Conservation (phyloP, 2,797 vertebrate species). For the Eurystomus glaucurus region DNA sequence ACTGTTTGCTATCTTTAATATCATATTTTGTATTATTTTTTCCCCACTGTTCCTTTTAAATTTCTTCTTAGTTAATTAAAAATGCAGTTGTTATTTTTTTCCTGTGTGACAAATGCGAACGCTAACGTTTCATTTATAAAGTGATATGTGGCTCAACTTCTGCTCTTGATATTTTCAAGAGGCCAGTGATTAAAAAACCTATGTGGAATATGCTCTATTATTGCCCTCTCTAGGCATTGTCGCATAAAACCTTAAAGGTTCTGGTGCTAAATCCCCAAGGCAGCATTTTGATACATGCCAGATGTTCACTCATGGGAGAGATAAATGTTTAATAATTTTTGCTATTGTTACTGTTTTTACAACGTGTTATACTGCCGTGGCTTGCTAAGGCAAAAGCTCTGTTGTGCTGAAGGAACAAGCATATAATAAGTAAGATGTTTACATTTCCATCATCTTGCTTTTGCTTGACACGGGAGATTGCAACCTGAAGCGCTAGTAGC, state of each 20-base stretch:
- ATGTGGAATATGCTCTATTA: conserved; percentile 82
- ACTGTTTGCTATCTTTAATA: background rate
- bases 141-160: conserved; percentile 40
- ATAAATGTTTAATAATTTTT: conserved; percentile 92
- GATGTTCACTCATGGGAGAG: conserved; percentile 88
- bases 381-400: conserved; percentile 32
- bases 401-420: conserved; percentile 51
- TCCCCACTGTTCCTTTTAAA: background rate
- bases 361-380: conserved; percentile 18
- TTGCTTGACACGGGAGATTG: conserved; percentile 30
- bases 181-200: conserved; percentile 81
- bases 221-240: conserved; percentile 86
- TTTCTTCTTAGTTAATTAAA: conserved; percentile 42
- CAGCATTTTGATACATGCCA: conserved; percentile 85
- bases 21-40: background rate
- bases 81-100: conserved; percentile 18
- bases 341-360: conserved; percentile 91
- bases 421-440: conserved; percentile 41
- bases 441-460: conserved; percentile 27
- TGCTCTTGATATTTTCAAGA: conserved; percentile 76
- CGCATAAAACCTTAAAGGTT: conserved; percentile 86
- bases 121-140: conserved; percentile 48
- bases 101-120: background rate
- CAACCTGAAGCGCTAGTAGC: conserved; percentile 59
- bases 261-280: conserved; percentile 82